phyloP scores from a whole-genome alignment of 2,113 vertebrate genomes.

The Malurus melanocephalus region DNA sequence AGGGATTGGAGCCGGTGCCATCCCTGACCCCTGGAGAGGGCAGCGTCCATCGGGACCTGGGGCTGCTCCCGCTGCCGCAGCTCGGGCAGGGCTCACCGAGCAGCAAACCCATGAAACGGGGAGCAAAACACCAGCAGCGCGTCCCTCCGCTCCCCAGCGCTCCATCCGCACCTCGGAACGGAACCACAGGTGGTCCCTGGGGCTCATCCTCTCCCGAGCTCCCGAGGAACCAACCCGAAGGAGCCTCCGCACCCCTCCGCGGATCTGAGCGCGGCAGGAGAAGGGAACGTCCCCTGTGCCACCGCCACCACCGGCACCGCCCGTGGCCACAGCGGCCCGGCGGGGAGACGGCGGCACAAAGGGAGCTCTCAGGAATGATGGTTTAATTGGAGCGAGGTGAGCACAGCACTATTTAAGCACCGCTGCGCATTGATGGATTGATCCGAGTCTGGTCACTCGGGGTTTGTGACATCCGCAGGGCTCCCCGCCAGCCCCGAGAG shows the following conservation, averaged over 20 bases:
- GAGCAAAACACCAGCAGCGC: fast-evolving
- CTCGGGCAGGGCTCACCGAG: neutral
- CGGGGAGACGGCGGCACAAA: neutral
- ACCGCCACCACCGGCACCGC: fast-evolving
- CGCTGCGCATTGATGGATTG: neutral
- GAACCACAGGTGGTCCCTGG: fast-evolving
- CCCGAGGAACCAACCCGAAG: fast-evolving
- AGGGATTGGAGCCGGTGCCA: fast-evolving
- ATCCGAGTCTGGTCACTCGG: neutral
- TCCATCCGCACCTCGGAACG: fast-evolving
- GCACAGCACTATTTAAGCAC: conserved; percentile 12
- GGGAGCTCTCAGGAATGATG: neutral
- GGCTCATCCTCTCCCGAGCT: fast-evolving
- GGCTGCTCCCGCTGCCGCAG: neutral
- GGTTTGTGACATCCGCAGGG: neutral
- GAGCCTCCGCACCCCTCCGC: fast-evolving
- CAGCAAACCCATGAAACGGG: fast-evolving
- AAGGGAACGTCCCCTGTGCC: neutral
- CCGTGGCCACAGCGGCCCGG: neutral
- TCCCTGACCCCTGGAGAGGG: neutral
- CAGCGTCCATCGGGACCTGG: fast-evolving
- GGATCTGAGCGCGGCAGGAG: fast-evolving
- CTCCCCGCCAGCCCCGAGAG: neutral
- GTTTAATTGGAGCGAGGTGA: neutral
- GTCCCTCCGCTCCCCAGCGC: fast-evolving